phyloP scores from a whole-genome alignment of 2,888 invertebrate species.

The Acronicta aceris region DNA sequence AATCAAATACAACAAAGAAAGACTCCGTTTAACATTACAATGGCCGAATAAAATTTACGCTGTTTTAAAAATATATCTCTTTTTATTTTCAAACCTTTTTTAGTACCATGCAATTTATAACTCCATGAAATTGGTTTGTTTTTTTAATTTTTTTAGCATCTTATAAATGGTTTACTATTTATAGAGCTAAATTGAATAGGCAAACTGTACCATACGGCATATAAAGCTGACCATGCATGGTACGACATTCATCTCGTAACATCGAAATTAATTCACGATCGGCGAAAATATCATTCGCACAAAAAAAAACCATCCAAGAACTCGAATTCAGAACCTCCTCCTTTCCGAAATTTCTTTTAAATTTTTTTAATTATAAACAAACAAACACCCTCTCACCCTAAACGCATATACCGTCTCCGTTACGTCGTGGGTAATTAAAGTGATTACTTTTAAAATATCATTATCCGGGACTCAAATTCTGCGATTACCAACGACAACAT shows the following conservation, averaged over 20 bases:
- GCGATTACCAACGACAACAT: too few relatives aligned
- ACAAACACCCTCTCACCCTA: too few relatives aligned
- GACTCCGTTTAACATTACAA: constrained; percentile 1
- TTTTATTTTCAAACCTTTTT: constrained; percentile 3
- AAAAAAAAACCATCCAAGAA: too few relatives aligned
- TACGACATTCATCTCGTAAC: neutral
- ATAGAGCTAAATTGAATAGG: neutral
- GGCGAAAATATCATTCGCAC: too few relatives aligned
- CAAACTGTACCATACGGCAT: neutral
- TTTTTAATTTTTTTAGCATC: neutral
- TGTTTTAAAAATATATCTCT: constrained; percentile 3
- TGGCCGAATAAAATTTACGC: neutral
- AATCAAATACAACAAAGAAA: constrained; percentile 8
- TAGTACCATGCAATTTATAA: constrained; percentile 10
- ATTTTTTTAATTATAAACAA: too few relatives aligned
- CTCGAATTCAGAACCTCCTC: too few relatives aligned
- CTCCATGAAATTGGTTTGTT: neutral
- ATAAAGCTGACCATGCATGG: neutral
- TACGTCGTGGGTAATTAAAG: too few relatives aligned
- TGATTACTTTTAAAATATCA: too few relatives aligned
- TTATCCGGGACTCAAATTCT: too few relatives aligned
- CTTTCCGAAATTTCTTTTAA: too few relatives aligned
- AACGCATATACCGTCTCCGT: too few relatives aligned
- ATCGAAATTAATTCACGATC: too few relatives aligned
- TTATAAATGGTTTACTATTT: neutral